Base-by-base conservation (phyloP, 2,113 vertebrate genomes). In the Sterna hirundo region DNA sequence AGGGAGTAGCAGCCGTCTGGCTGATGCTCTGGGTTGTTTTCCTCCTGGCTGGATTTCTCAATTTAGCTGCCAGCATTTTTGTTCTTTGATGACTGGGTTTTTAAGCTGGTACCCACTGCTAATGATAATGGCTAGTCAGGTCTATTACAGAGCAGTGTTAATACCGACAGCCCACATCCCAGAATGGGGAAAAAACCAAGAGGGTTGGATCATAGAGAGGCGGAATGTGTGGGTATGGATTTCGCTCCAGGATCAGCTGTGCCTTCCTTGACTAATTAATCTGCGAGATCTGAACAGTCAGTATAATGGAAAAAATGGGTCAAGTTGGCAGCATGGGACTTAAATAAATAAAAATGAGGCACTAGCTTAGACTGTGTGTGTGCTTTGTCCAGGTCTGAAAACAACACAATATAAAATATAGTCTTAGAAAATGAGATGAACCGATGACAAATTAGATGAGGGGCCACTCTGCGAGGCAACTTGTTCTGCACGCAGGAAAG, bases 11-110 rank as follows among this genome's bases (percentile, higher is more conserved):
- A 85, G 89, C 83, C 82, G 79, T 86, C 96, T 97, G 86, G 92
- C 92, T 94, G 94, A 94, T 90, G 71, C 96, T 96, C 82, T 11
- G 83, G 88, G 95, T 95, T 94, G 86, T 96, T 96, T 97, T 97
- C 93, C 91, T 97, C 72, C 96, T 97, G 96, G 96, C 96, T 96
- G 88, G 71, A 87, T 93, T 96, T 85, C 54, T 86, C 21, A 0
- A 44, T 81, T 95, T 92, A 91, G 95, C 96, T 97, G 97, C 97
- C 97, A 97, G 96, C 93, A 95, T 88, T 95, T 96, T 90, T 96
- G 96, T 77, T 95, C 95, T 96, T 96, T 94, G 93, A 96, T 96
- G 89, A 62, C 91, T 92, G 90, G 70, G 83, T 86, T 95, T 97
- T 86, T 94, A 94, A 96, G 88, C 97, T 97, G 97, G 95, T 97